Percentiles rank a stretch among this genome's conserved stretches.
Conservation (phyloP, 2,113 vertebrate genomes). For the Verasper variegatus region DNA sequence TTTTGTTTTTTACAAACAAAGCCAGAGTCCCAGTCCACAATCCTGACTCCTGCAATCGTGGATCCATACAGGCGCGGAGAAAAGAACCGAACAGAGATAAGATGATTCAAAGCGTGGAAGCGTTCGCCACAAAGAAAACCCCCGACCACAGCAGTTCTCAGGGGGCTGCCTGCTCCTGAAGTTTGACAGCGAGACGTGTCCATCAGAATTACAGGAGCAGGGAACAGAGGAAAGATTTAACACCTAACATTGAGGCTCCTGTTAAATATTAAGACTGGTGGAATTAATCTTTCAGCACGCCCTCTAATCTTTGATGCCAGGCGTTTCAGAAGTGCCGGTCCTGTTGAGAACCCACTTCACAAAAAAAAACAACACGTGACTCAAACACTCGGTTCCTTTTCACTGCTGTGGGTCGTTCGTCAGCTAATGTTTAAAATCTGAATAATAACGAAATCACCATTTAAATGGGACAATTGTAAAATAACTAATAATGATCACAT, state of each 20-base stretch:
- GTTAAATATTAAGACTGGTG: constrained; percentile 73
- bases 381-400: neutral
- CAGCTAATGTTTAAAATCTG: constrained; percentile 22
- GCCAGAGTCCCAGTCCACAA: constrained; percentile 26
- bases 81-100: constrained; percentile 13
- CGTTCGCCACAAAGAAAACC: constrained; percentile 28
- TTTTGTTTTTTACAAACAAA: constrained; percentile 53
- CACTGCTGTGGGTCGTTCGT: neutral
- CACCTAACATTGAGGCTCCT: constrained; percentile 41
- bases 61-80: constrained; percentile 38
- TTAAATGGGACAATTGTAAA: no score
- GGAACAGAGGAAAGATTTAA: constrained; percentile 48
- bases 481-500: no score
- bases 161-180: constrained; percentile 24
- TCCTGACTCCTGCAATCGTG: constrained; percentile 32
- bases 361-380: constrained; percentile 1
- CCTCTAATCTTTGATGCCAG: constrained; percentile 52
- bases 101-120: constrained; percentile 31
- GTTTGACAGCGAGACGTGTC: constrained; percentile 38
- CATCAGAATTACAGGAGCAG: constrained; percentile 18
- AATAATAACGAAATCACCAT: constrained; percentile 1
- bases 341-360: constrained; percentile 26
- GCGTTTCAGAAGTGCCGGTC: constrained; percentile 27
- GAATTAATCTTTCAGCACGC: constrained; percentile 66
- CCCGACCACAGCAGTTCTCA: constrained; percentile 37